Base-by-base conservation (phyloP, 2,113 vertebrate genomes). In the Percina caprodes region DNA sequence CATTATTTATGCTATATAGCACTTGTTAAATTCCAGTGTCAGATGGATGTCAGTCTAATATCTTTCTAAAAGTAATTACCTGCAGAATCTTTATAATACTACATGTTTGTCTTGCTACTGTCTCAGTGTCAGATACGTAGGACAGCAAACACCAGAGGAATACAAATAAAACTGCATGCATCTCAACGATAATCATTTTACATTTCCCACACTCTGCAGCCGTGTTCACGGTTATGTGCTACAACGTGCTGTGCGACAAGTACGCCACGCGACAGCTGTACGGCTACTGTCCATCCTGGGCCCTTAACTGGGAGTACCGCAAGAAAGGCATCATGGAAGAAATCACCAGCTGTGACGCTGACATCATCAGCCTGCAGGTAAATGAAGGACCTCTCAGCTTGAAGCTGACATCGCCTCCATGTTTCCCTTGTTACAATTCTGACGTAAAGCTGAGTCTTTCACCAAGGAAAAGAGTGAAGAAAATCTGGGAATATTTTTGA, bases 281-380 rank as follows among this genome's bases (percentile, higher is more conserved):
- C 2, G 98, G 98, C 91, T 99, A 99, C 94, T 99, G 98, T 91
- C 98, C 98, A 0, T 99, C 98, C 74, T 99, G 98, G 98, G 98
- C 98, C 1, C 96, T 99, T 86, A 99, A 97, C 35, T 99, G 98
- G 98, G 98, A 99, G 94, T 99, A 99, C 83, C 95, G 98, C 68
- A 99, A 99, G 95, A 99, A 99, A 91, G 98, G 98, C 93, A 99
- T 99, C 94, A 99, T 99, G 98, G 98, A 99, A 95, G 98, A 99
- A 80, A 99, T 99, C 35, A 96, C 97, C 90, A 96, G 94, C 96
- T 99, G 97, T 76, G 97, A 99, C 52, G 98, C 98, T 55, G 98
- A 99, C 93, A 98, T 99, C 94, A 98, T 99, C 91, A 99, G 97
- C 90, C 86, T 87, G 60, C 90, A 93, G 93, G 93, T 92, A 21